Base-by-base conservation (phyloP, 2,797 vertebrate genomes). In the Myotis findleyi region DNA sequence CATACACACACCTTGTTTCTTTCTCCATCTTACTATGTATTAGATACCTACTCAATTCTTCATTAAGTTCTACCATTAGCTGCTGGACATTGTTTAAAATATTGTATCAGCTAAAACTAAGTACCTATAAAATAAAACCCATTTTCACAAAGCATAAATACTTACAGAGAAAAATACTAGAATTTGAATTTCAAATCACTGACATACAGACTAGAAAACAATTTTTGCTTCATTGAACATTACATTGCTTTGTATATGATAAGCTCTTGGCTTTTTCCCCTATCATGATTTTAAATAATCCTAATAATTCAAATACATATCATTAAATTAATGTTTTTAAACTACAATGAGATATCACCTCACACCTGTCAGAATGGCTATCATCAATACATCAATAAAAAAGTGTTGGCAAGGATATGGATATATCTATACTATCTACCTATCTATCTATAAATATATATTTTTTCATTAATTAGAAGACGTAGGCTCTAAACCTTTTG, bases 401-500 rank as follows among this genome's bases (percentile, higher is more conserved):
- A 49, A 75, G 27, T 51, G 10, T 18, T 51, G 18, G 72, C 2
- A 20, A 51, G 18, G 10, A 33, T 76, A 18, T 76, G 30, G 47
- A 76, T 51, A 12, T 4, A 55, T 23, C 82, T 93, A 73, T n/a
- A 41, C 21, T 18, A 18, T 36, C 49, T 64, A 53, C 20, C 23
- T 55, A 77, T 41, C 38, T 84, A 18, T 33, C 57, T 30, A 20
- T 18, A 23, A 51, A 64, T 73, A 13, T 38, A 55, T n/a, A 13
- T 79, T 27, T 77, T 55, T 95, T 73, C n/a, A 57, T 41, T 68
- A 75, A n/a, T 69, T 93, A 91, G 82, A 68, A 81, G 21, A 93
- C 83, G 84, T n/a, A 53, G 8, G 18, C 21, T 38, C 10, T 38
- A 62, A 0, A 17, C 5, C 20, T 89, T 84, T 69, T 55, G 53